Evolutionary conservation across 2,113 vertebrate genomes (phyloP), one percentile per base, ranked within the genome.

Genomic region (Telmatochromis sp.): DNA sequence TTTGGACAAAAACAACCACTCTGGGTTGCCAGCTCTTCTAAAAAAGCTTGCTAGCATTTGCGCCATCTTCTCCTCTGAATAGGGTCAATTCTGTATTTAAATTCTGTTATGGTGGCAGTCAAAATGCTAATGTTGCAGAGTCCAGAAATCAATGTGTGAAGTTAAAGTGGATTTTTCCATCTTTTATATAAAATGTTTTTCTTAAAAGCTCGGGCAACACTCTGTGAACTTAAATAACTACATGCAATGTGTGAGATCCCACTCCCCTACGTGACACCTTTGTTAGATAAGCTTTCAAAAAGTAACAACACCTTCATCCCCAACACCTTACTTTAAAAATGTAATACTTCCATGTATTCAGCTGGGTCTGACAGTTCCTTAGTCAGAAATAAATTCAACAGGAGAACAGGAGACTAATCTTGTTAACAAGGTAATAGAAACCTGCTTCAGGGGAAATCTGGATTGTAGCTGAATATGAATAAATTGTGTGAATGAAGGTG

Each of bases 401-500:
- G 60, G 13, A 65, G 81, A 79, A 84, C 65, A 87, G 57, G 47
- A 60, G 65, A 60, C 53, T 78, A 81, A 82, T 40, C 79, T 51
- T 90, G 86, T 89, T 89, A 85, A 87, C 79, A 84, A 81, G 88
- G 28, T 71, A 87, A 83, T 78, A 80, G 54, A 53, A 83, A 86
- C 33, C 68, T 54, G 86, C 86, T 84, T 88, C 60, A 7, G 81
- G 89, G 60, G 13, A 65, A 68, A 81, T 45, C 35, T 71, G 54
- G 28, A 50, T 19, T 57, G 53, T 58, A 81, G 50, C 60, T 35
- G 35, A 55, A 65, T 51, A 84, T 87, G 63, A 92, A 92, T 90
- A 83, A 42, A 68, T 85, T 58, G 80, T 87, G 63, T 68, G 81
- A 82, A 88, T 86, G 75, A 84, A 86, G 86, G 81, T 84, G 55